Evolutionary conservation across 2,888 invertebrate genomes (phyloP), one percentile per base, ranked within the genome.

Genomic region (Sclerodermus sp.): DNA sequence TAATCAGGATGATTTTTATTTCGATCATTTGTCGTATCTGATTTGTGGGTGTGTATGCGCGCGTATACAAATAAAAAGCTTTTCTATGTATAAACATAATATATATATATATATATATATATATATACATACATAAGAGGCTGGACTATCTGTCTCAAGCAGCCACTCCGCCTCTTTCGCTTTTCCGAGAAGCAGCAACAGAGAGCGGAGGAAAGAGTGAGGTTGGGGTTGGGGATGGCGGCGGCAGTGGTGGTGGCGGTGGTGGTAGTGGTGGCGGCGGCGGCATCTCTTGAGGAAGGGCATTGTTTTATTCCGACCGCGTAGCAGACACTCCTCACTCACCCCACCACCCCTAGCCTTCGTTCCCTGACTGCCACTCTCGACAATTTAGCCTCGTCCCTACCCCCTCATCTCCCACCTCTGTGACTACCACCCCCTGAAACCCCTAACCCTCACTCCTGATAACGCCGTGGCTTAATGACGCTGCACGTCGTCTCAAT

Each of bases 261-360:
- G 45, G 37, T 53, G 51, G 53, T 58, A 58, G 60, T 49, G 51
- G 51, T 42, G 45, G 15, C 50, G 55, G 61, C 65, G 67, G 55
- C 67, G 62, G 73, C 70, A 68, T 73, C 73, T 73, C 69, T 73
- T 65, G 70, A 68, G 67, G 66, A 70, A 71, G 67, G 66, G 71
- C 70, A 75, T 75, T 74, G 74, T 75, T 75, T 75, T 74, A 75
- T 75, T 74, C 75, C 70, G 55, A 66, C 69, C 74, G 74, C 74
- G 73, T 75, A 73, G 67, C 71, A 75, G 73, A 74, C 74, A 72
- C 74, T 71, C 65, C 71, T 70, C 71, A 70, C 64, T 64, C 67
- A 60, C 61, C 57, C 56, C 52, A 57, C 54, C 49, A 50, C 55
- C 62, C 49, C 57, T 54, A 43, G 38, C 51, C 44, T 50, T 42